Evolutionary conservation across 1,140 invertebrate species (phyloP), one percentile per base, ranked within the genome.

Genomic region (Sinonovacula constricta): DNA sequence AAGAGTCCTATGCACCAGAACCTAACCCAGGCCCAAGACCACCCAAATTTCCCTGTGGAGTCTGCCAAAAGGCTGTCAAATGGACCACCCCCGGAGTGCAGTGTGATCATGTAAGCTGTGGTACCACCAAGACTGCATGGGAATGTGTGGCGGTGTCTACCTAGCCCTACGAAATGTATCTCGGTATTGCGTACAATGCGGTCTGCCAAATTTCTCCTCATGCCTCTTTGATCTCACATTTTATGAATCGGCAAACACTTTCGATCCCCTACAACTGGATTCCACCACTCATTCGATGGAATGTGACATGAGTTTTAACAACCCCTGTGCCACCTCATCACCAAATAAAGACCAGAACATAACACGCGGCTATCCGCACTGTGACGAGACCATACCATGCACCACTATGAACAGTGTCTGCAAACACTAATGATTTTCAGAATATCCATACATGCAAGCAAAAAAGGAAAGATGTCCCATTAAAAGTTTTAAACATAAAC

Each of bases 91-190:
- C 57, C n/a, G 18, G 69, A 4, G 28, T 72, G 7, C 62, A 57
- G n/a, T 72, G 69, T 36, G 57, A 72, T 33, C 57, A 15, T 72
- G 69, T 30, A 34, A 72, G 14, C 10, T 39, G 5, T 72, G 39
- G 69, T 72, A 72, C 28, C 69, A 72, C 31, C 7, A 62, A 59
- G 57, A 60, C 10, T 72, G 69, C 30, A 72, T 72, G 69, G 57
- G 57, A 3, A 72, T 72, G 34, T 15, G 22, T 4, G 69, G 62
- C 39, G 28, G 1, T 2, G 69, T 72, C 3, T 72, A 36, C 28
- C n/a, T 28, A 28, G 57, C 33, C 7, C 30, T 71, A 22, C 12
- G 10, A n/a, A 57, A 57, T 24, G 10, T 14, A 10, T 7, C 10
- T 57, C 22, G 2, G 54, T 14, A 57, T 14, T 57, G 54, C 12